Evolutionary conservation across 2,888 invertebrate species (phyloP).

Genomic region (Ormyrus nitidulus): DNA sequence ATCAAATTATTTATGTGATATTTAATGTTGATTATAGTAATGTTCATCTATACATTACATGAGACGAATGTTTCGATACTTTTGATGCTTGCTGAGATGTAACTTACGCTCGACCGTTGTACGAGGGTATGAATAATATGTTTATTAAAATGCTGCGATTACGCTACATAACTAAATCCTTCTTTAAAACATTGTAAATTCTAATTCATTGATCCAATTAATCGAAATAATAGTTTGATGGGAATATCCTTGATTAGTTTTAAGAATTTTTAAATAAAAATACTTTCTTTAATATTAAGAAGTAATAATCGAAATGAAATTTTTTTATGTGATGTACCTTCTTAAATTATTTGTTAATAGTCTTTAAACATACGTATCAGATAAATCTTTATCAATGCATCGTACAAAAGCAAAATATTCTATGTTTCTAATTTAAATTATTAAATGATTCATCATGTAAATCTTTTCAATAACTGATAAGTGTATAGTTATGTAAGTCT

Average conservation of each 20-base stretch:
- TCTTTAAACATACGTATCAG: constrained; percentile 3
- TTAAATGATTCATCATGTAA: constrained; percentile 30
- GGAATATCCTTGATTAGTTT: constrained; percentile 11
- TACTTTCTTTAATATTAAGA: constrained; percentile 15
- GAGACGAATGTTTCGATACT: constrained; percentile 37
- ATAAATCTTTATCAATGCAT: constrained; percentile 20
- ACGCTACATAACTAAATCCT: background rate
- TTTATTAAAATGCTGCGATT: background rate
- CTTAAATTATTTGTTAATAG: constrained; percentile 18
- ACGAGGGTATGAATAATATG: constrained; percentile 12
- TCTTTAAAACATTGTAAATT: background rate
- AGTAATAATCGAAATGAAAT: constrained; percentile 23
- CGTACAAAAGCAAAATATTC: constrained; percentile 2
- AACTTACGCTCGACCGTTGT: constrained; percentile 33
- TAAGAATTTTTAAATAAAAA: constrained; percentile 12
- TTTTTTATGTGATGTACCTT: constrained; percentile 2
- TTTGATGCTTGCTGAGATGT: constrained; percentile 36
- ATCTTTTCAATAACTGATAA: constrained; percentile 25
- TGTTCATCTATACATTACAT: constrained; percentile 21
- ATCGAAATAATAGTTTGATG: constrained; percentile 18
- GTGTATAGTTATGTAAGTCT: constrained; percentile 32
- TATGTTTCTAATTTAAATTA: constrained; percentile 27
- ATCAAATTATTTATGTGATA: constrained; percentile 48
- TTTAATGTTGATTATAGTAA: constrained; percentile 27
- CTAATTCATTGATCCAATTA: background rate